phyloP scores from a whole-genome alignment of 2,888 invertebrate genomes.

The Phalera bucephala region DNA sequence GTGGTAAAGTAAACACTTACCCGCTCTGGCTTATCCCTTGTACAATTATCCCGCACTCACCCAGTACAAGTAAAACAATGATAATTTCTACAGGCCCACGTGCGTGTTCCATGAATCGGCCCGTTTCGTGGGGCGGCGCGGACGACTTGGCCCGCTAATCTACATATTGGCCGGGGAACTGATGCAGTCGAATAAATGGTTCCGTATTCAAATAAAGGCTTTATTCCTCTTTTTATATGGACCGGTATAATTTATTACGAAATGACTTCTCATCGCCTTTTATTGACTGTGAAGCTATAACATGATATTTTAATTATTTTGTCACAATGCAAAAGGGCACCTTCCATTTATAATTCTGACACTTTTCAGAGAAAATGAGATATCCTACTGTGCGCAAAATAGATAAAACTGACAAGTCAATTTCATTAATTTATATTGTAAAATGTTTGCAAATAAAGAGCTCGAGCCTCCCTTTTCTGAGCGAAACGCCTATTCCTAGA shows the following conservation, averaged over 20 bases:
- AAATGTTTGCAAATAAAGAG: slow-evolving; percentile 77
- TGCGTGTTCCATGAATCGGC: slow-evolving; percentile 56
- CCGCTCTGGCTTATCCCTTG: slow-evolving; percentile 29
- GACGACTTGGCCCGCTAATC: slow-evolving; percentile 70
- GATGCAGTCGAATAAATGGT: slow-evolving; percentile 28
- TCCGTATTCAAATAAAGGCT: slow-evolving; percentile 27
- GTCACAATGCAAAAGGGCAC: slow-evolving; percentile 6
- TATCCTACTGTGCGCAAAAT: neutral
- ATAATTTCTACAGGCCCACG: slow-evolving; percentile 64
- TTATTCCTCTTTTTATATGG: slow-evolving; percentile 12
- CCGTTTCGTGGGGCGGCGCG: slow-evolving; percentile 54
- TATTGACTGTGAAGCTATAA: slow-evolving; percentile 9
- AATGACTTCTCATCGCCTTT: no score
- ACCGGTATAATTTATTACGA: no score
- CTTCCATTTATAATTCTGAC: no score
- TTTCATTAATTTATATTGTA: slow-evolving; percentile 44
- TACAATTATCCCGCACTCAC: slow-evolving; percentile 22
- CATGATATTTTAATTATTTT: slow-evolving; percentile 24
- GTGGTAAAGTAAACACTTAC: slow-evolving; percentile 31
- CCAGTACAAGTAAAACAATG: slow-evolving; percentile 59
- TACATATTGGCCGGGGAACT: slow-evolving; percentile 66
- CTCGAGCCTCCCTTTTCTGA: slow-evolving; percentile 51
- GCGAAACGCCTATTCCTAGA: slow-evolving; percentile 48
- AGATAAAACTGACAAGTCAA: slow-evolving; percentile 34
- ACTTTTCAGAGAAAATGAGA: slow-evolving; percentile 11